phyloP scores from a whole-genome alignment of 2,113 vertebrate species.

The Mustelus asterias region DNA sequence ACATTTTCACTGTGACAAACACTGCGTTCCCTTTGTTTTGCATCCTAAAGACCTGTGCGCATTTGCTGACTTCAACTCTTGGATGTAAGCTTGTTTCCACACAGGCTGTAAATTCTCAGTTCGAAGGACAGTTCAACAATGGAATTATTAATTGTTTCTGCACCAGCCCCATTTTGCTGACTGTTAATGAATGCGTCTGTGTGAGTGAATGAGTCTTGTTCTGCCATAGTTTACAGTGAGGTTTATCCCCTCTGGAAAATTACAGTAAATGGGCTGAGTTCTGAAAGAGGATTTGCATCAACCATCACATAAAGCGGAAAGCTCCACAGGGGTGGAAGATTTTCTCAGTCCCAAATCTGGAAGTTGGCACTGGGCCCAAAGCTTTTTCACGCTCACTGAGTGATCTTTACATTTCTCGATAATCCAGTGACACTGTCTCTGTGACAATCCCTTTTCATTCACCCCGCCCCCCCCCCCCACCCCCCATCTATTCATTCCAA shows the following conservation, averaged over 20 bases:
- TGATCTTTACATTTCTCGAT: not conserved
- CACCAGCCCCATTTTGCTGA: not conserved
- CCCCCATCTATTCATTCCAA: not conserved
- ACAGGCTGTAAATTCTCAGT: not conserved
- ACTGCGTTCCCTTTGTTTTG: not conserved
- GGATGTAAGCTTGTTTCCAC: not conserved
- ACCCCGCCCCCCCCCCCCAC: not conserved
- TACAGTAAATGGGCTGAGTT: not conserved
- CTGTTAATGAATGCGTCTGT: not conserved
- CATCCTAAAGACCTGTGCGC: not conserved
- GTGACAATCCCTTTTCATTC: too few relatives aligned
- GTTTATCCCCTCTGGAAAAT: not conserved
- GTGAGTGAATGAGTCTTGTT: not conserved
- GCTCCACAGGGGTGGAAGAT: not conserved
- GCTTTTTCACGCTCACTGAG: not conserved
- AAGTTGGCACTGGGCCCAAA: not conserved
- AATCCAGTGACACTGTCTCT: not conserved
- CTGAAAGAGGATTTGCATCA: not conserved
- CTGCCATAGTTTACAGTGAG: not conserved
- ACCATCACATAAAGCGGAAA: not conserved
- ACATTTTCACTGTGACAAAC: not conserved
- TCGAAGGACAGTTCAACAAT: not conserved
- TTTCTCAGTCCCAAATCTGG: not conserved
- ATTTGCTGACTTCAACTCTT: not conserved
- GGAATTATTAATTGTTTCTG: not conserved